These are phyloP conservation scores for Physella acuta DNA, from an alignment of 1,140 invertebrate species.

Conservation along the genomic window DNA sequence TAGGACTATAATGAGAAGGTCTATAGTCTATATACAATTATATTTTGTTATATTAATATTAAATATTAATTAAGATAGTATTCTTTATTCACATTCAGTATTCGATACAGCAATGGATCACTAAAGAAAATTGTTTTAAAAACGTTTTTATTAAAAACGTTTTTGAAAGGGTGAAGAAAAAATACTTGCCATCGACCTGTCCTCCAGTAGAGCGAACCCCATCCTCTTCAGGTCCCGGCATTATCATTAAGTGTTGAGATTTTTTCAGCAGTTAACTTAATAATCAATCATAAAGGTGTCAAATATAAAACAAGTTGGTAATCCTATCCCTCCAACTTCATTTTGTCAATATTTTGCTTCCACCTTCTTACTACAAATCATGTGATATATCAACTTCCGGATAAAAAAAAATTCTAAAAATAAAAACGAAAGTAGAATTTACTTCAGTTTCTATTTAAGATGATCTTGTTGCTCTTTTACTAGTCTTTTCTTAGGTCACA, in stretches of 20 bases:
- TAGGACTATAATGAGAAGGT: background rate
- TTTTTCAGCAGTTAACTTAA: background rate
- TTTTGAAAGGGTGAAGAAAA: background rate
- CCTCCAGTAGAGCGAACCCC: constrained; percentile 42
- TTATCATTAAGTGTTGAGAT: constrained; percentile 35
- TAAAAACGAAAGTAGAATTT: constrained; percentile 12
- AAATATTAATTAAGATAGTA: background rate
- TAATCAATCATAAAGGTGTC: background rate
- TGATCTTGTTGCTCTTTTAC: too few relatives aligned
- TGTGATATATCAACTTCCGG: constrained; percentile 20
- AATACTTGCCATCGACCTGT: constrained; percentile 49
- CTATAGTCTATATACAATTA: background rate
- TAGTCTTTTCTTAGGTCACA: too few relatives aligned
- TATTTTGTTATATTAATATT: background rate
- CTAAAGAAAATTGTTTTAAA: constrained; percentile 4
- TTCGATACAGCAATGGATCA: background rate
- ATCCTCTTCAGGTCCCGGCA: constrained; percentile 47
- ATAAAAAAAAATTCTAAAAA: background rate
- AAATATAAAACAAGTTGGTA: background rate
- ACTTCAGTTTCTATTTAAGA: too few relatives aligned
- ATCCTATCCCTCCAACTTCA: too few relatives aligned
- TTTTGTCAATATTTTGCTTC: background rate
- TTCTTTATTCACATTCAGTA: background rate
- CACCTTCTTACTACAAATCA: constrained; percentile 14
- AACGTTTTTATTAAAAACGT: constrained; percentile 2